Evolutionary conservation across 37 sponge, comb jelly and placozoan genomes (phyloP), one percentile per base, ranked within the genome.

Genomic region (Spongilla lacustris): DNA sequence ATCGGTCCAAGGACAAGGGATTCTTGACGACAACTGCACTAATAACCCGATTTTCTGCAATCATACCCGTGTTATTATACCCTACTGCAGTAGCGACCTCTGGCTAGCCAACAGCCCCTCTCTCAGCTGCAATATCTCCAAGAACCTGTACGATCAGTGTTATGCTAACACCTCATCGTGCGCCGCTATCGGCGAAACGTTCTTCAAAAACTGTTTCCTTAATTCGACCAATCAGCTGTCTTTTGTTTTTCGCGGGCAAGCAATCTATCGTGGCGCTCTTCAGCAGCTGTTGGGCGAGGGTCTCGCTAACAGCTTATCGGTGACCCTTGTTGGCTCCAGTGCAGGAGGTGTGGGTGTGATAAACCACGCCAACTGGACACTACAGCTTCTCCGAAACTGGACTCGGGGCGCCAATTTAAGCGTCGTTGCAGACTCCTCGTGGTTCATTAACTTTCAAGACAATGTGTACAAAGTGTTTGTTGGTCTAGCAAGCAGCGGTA

Each of bases 361-460:
- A 22, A 94, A 89, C 58, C 85, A 81, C 22, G 93, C 93, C 8
- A 70, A 87, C 58, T 92, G 93, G 89, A 8, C 88, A 27, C 67
- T 74, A n/a, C 32, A 48, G 23, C 82, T 92, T 12, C 46, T n/a
- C 23, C 11, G 12, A n/a, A 66, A 68, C 33, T n/a, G 74, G 13
- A 48, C 74, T 19, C 29, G 68, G 0, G 68, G n/a, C 24, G 36
- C 67, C 2, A 48, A 74, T 36, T 41, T 69, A 28, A 81, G 14
- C 21, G 84, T 89, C 22, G 58, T 96, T n/a, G 48, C 74, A 11
- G 97, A 97, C 69, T 97, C 97, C 0, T 70, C 93, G 31, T 97
- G 97, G 97, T 97, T 97, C 36, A 88, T 97, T 37, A 88, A 97
- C 68, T 97, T 94, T 36, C 90, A 86, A 10, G 85, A 84, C n/a